Conservation (phyloP, 2,888 invertebrate species). For the Eupeodes luniger region DNA sequence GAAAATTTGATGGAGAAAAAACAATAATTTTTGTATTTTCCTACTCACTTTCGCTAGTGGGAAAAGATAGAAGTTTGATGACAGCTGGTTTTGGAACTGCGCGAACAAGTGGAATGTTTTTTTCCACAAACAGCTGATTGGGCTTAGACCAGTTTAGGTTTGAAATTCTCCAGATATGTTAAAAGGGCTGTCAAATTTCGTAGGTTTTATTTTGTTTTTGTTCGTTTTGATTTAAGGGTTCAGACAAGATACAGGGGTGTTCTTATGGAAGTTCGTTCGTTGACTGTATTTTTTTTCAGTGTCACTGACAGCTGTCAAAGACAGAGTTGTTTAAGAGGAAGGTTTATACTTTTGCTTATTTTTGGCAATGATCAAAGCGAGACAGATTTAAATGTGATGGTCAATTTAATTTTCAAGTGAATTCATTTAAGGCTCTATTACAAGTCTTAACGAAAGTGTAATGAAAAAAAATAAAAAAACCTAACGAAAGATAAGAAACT, state of each 20-base stretch:
- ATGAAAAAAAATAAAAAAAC: no score
- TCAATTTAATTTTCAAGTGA: no score
- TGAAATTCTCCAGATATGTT: constrained; percentile 1
- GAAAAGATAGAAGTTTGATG: not conserved
- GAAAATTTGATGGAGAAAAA: constrained; percentile 70
- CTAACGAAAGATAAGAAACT: no score
- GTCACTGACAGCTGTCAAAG: constrained; percentile 20
- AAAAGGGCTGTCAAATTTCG: not conserved
- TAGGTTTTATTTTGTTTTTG: constrained; percentile 34
- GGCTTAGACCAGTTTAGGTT: constrained; percentile 12
- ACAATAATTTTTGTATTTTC: not conserved
- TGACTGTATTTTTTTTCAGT: constrained; percentile 1
- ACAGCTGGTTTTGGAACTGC: constrained; percentile 50
- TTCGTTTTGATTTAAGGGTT: constrained; percentile 24
- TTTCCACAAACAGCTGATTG: constrained; percentile 43
- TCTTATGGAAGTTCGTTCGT: not conserved
- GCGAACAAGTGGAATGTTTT: not conserved
- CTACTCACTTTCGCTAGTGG: constrained; percentile 32
- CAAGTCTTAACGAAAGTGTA: no score
- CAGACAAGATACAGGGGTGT: not conserved
- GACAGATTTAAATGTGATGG: no score
- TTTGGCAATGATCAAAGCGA: not conserved
- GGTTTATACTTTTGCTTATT: constrained; percentile 5
- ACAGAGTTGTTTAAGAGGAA: constrained; percentile 53
- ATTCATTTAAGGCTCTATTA: no score